Percentiles rank a stretch among this genome's conserved stretches.
Evolutionary conservation across 64 coral and sea anemone species (phyloP).

Genomic region (Stichodactyla mertensii): DNA sequence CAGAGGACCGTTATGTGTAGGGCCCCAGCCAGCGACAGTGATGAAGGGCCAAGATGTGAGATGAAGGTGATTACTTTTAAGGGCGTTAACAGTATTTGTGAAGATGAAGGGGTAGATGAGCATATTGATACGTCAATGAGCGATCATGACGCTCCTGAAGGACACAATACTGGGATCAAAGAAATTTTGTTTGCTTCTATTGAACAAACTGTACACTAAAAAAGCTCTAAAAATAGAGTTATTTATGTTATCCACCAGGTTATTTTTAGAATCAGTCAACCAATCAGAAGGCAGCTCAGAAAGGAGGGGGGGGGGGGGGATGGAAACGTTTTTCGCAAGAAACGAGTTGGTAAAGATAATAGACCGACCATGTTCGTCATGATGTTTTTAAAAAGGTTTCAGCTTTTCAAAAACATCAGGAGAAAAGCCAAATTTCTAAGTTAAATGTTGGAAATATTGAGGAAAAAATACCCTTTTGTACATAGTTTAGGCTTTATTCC

Average conservation of each 20-base stretch:
- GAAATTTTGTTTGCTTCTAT: slow-evolving; percentile 11
- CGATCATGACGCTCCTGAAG: background rate
- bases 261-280: too few relatives aligned
- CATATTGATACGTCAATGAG: background rate
- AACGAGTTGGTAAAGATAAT: too few relatives aligned
- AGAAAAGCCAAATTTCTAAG: too few relatives aligned
- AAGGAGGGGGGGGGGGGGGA: too few relatives aligned
- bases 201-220: background rate
- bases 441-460: too few relatives aligned
- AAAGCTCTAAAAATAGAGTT: background rate
- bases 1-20: background rate
- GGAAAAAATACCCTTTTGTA: too few relatives aligned
- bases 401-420: too few relatives aligned
- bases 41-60: background rate
- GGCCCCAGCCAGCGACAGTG: background rate
- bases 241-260: background rate
- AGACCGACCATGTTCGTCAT: too few relatives aligned
- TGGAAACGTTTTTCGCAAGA: too few relatives aligned
- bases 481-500: too few relatives aligned
- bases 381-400: too few relatives aligned
- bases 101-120: background rate
- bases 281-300: too few relatives aligned
- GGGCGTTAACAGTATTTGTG: background rate
- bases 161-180: background rate
- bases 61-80: background rate